A percentile compares a stretch with the other conserved stretches of the same genome.
Evolutionary conservation across 2,113 vertebrate genomes (phyloP).

Genomic region (Elephas maximus): DNA sequence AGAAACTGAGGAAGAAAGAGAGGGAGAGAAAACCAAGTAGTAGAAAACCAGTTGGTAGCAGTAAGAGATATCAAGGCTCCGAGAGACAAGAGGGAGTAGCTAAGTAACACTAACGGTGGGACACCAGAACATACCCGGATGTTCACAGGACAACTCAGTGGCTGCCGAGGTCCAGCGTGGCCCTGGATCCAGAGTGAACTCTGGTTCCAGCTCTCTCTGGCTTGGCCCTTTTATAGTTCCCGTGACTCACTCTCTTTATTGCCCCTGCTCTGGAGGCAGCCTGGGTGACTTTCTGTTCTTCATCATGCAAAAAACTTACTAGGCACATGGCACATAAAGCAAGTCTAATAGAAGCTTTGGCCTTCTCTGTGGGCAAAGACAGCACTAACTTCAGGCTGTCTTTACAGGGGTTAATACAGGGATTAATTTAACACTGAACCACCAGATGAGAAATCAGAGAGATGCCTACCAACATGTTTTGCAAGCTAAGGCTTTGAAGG

Average conservation of each 20-base stretch:
- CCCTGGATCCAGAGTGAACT: not conserved
- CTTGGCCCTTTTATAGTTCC: not conserved
- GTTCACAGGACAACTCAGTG: not conserved
- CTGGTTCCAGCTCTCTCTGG: not conserved
- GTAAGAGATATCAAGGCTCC: not conserved
- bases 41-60: not conserved
- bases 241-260: not conserved
- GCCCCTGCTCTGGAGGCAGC: not conserved
- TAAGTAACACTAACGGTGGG: fast-evolving
- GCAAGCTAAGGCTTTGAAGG: not conserved
- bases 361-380: not conserved
- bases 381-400: not conserved
- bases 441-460: not conserved
- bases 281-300: not conserved
- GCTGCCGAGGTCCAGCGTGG: not conserved
- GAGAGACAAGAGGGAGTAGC: not conserved
- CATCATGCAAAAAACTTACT: not conserved
- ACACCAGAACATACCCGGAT: not conserved
- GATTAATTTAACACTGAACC: not conserved
- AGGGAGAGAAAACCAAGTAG: not conserved
- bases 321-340: not conserved
- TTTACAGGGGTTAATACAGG: not conserved
- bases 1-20: not conserved
- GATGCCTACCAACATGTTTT: not conserved
- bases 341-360: not conserved